Percentiles rank a stretch among this genome's conserved stretches.
phyloP scores from a whole-genome alignment of 1,140 invertebrate genomes.

The Cecropterus lyciades region DNA sequence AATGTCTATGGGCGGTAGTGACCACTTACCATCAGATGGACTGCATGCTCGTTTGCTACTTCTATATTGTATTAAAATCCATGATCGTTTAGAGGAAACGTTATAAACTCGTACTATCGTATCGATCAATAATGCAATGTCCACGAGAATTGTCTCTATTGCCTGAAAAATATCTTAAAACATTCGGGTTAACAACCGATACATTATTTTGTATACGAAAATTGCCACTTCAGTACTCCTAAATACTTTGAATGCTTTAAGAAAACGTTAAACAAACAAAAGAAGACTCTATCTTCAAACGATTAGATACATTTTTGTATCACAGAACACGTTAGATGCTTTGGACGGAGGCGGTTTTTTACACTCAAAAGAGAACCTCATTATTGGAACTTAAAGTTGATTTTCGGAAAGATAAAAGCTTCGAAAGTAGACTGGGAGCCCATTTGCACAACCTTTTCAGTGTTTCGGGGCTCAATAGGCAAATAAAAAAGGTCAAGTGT shows the following conservation, averaged over 20 bases:
- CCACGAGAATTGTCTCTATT: too few relatives aligned
- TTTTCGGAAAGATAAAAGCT: background rate
- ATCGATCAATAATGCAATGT: too few relatives aligned
- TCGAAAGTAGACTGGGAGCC: slow-evolving; percentile 16
- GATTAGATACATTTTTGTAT: background rate
- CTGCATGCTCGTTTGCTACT: too few relatives aligned
- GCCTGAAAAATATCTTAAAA: slow-evolving; percentile 10
- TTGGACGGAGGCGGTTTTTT: background rate
- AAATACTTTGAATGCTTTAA: slow-evolving; percentile 18
- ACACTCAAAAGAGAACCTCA: background rate
- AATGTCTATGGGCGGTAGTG: too few relatives aligned
- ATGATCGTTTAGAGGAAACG: too few relatives aligned
- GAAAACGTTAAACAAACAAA: background rate
- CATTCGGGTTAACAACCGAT: slow-evolving; percentile 17
- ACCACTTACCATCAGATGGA: too few relatives aligned
- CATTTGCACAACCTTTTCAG: slow-evolving; percentile 41
- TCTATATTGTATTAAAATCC: too few relatives aligned
- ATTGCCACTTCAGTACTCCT: slow-evolving; percentile 33
- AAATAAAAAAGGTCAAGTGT: slow-evolving; percentile 40
- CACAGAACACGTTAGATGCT: background rate
- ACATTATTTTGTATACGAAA: slow-evolving; percentile 33
- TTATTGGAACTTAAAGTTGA: background rate
- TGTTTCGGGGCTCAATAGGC: slow-evolving; percentile 41
- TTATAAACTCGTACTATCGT: too few relatives aligned
- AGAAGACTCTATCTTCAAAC: background rate